Conservation (phyloP, 30 jellyfish, hydroid and myxozoan genomes). For the Morbakka virulenta region DNA sequence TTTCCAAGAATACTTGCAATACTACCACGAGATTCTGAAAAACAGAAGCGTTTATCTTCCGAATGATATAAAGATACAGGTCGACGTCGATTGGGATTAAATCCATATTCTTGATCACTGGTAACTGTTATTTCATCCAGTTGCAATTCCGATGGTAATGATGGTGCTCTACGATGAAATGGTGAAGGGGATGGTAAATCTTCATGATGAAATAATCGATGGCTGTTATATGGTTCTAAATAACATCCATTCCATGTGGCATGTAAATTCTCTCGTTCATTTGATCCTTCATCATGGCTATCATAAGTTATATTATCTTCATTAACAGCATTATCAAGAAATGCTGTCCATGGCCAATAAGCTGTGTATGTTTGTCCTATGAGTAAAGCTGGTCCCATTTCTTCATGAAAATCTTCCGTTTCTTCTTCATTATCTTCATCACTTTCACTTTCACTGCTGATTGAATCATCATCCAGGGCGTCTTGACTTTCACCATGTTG, state of each 20-base stretch:
- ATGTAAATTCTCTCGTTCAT: constrained; percentile 34
- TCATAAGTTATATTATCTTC: neutral
- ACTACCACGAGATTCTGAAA: neutral
- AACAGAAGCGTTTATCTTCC: neutral
- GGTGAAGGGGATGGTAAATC: no score
- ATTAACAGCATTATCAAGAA: constrained; percentile 18
- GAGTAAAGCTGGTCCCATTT: constrained; percentile 65
- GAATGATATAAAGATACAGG: constrained; percentile 68
- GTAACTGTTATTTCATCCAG: constrained; percentile 54
- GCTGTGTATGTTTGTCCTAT: constrained; percentile 74
- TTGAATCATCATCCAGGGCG: no score
- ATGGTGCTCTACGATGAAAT: constrained; percentile 65
- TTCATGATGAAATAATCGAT: no score
- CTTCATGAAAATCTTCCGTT: constrained; percentile 44
- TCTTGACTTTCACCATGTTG: no score
- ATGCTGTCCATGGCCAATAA: constrained; percentile 30
- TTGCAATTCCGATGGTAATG: constrained; percentile 53
- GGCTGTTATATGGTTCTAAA: constrained; percentile 31
- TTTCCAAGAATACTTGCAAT: constrained; percentile 1
- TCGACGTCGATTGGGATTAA: constrained; percentile 63
- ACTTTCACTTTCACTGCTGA: constrained; percentile 75
- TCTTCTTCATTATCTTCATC: constrained; percentile 77
- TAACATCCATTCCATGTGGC: constrained; percentile 6
- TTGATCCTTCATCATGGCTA: constrained; percentile 7
- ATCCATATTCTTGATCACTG: constrained; percentile 84